These are phyloP conservation scores for Xanthia togata DNA, from an alignment of 2,888 invertebrate species.

Conservation along the genomic window DNA sequence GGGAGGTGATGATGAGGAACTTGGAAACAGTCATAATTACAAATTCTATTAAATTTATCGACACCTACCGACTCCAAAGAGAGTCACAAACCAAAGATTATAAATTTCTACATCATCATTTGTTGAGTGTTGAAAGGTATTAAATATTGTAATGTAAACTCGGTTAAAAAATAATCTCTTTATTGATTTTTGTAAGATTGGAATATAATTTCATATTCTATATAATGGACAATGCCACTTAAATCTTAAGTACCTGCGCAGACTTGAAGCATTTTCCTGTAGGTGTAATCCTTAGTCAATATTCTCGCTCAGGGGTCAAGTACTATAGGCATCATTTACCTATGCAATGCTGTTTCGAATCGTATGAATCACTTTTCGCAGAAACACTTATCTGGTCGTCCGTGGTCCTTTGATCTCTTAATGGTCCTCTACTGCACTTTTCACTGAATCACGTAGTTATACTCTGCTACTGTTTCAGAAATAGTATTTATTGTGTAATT, in stretches of 20 bases:
- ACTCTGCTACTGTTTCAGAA: not conserved
- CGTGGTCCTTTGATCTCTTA: constrained; percentile 31
- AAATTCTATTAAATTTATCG: not conserved
- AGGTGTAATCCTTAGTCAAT: constrained; percentile 27
- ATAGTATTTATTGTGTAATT: not conserved
- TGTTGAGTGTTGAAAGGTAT: not conserved
- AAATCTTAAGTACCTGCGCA: not conserved
- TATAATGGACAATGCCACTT: constrained; percentile 9
- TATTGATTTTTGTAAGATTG: not conserved
- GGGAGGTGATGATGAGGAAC: not conserved
- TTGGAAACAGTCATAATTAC: not conserved
- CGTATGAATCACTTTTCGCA: constrained; percentile 48
- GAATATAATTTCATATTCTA: not conserved
- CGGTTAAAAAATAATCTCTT: too few species aligned
- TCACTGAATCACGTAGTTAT: constrained; percentile 15
- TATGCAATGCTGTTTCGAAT: constrained; percentile 15
- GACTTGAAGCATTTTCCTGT: constrained; percentile 15
- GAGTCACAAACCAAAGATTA: not conserved
- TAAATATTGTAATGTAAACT: not conserved
- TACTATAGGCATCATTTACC: constrained; percentile 2
- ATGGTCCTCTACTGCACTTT: constrained; percentile 4
- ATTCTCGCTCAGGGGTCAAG: constrained; percentile 29
- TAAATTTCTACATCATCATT: not conserved
- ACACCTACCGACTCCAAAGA: not conserved
- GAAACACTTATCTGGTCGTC: constrained; percentile 42